Evolutionary conservation across 2,797 vertebrate species (phyloP), one percentile per base, ranked within the genome.

Genomic region (Gallinago solitaria): DNA sequence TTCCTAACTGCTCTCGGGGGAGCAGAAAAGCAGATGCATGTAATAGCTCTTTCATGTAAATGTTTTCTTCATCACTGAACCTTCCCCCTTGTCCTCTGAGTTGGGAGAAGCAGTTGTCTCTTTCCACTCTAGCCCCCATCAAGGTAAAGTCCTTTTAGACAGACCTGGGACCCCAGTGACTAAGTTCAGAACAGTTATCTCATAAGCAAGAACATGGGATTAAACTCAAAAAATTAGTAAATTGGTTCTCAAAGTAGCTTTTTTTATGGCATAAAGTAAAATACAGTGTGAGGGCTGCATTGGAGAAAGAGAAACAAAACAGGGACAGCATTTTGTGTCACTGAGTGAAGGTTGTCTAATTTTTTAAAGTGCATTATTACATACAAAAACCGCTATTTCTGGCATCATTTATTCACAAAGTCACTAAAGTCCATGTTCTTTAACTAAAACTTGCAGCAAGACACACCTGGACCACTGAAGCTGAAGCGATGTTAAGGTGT

Each of bases 21-120:
- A 91, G 28, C 2, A 83, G 59, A 91, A 96, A 87, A 91, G 75
- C 68, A 93, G 87, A 93, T 91, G 88, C 28, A 75, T n/a, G 73
- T 61, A 79, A 73, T 93, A 95, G 92, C 35, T 59, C 54, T 75
- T 95, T 35, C 65, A 78, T 25, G 39, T 79, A 90, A 88, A 81
- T 81, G 24, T 87, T 89, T 93, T 75, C 65, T 78, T 94, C 71
- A 89, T 48, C 35, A 57, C 35, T 78, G 50, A 95, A 69, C 27
- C 8, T 69, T 94, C 43, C 54, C 83, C 54, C 43, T 25, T 78
- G 33, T 45, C 91, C 87, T 64, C 5, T 17, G 28, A 84, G 35
- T 9, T 65, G 24, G 21, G 13, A 79, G 19, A 10, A 79, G 24
- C 27, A 59, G 13, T 17, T 65, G 15, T 27, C 32, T 78, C 32